Evolutionary conservation across 2,797 vertebrate species (phyloP).

Genomic region (Alcedo quadribrachys): DNA sequence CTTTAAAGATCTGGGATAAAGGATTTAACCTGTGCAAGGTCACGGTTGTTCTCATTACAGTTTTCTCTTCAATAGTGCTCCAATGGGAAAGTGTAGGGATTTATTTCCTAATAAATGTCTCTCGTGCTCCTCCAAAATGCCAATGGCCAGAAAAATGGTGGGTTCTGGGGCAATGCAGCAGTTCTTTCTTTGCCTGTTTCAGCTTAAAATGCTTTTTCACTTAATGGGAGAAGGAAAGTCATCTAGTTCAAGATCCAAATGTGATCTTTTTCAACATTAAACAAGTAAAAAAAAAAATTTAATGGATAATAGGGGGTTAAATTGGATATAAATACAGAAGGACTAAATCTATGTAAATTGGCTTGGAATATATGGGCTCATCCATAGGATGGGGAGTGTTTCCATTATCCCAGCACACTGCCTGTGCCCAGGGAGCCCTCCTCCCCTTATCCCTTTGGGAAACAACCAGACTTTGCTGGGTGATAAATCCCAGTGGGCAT

Average conservation of each 20-base stretch:
- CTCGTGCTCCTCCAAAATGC: neutral
- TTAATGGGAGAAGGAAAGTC: neutral
- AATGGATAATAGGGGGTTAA: neutral
- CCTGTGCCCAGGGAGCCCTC: neutral
- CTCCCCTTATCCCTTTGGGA: neutral
- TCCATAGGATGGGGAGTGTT: neutral
- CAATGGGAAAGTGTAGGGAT: neutral
- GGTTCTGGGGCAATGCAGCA: neutral
- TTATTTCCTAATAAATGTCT: slow-evolving; percentile 1
- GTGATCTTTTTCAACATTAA: neutral
- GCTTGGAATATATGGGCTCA: neutral
- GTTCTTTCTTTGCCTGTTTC: neutral
- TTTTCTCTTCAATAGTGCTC: neutral
- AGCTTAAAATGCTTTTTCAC: neutral
- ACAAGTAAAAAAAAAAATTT: neutral
- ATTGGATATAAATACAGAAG: neutral
- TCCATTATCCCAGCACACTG: neutral
- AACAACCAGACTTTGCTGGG: neutral
- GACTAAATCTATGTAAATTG: neutral
- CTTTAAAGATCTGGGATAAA: neutral
- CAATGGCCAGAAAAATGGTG: neutral
- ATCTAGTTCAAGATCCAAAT: neutral
- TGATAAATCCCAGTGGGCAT: neutral
- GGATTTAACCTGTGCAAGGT: neutral
- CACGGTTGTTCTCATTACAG: neutral